Evolutionary conservation across 2,113 vertebrate genomes (phyloP).

Genomic region (Tilapia sparmanii): DNA sequence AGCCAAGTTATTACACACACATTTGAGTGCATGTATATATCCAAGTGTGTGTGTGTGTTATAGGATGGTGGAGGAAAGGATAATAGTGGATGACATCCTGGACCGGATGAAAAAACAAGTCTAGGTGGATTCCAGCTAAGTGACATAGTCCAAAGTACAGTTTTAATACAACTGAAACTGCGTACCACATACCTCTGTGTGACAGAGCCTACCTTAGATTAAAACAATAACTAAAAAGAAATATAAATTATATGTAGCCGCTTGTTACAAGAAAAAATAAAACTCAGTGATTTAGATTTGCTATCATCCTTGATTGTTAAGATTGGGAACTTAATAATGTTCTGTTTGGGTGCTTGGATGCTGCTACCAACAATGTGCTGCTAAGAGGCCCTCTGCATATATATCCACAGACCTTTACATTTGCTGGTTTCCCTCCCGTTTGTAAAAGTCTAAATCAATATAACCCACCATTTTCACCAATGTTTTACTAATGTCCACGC

Average conservation of each 20-base stretch:
- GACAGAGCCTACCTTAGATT: neutral
- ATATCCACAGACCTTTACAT: neutral
- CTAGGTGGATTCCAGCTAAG: neutral
- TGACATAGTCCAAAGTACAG: neutral
- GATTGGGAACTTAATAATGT: neutral
- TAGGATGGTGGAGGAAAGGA: neutral
- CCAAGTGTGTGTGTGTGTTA: neutral
- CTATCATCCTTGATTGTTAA: neutral
- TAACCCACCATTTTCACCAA: neutral
- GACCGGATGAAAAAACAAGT: neutral
- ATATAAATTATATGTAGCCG: neutral
- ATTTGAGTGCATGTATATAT: neutral
- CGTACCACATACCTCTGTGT: neutral
- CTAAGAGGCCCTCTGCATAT: neutral
- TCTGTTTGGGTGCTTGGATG: neutral
- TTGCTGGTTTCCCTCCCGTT: neutral
- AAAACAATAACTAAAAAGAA: neutral
- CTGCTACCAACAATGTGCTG: neutral
- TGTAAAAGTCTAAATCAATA: neutral
- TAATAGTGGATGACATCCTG: neutral
- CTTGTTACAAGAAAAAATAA: neutral
- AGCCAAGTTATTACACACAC: slow-evolving; percentile 33
- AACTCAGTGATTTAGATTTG: neutral
- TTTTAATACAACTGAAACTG: neutral
- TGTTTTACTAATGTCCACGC: neutral